Evolutionary conservation across 2,888 invertebrate genomes (phyloP).

Genomic region (Ormyrus pomaceus): DNA sequence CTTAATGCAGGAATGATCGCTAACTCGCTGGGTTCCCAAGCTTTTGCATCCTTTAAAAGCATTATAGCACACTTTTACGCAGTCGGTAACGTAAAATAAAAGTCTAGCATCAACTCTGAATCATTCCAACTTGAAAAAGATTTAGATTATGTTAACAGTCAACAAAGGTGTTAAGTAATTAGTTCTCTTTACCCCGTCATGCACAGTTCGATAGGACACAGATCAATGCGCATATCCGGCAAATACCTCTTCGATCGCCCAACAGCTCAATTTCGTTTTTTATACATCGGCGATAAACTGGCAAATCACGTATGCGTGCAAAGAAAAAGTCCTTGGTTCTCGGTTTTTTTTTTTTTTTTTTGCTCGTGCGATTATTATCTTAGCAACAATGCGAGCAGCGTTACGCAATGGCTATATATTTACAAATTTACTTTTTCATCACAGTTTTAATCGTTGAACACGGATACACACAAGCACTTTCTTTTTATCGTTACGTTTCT

Average conservation of each 20-base stretch:
- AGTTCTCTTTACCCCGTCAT: conserved; percentile 13
- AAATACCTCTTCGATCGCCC: conserved; percentile 8
- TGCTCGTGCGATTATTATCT: background rate
- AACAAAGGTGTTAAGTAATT: conserved; percentile 23
- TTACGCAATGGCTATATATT: conserved; percentile 34
- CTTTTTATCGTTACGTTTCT: conserved; percentile 16
- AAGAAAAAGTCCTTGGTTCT: conserved; percentile 2
- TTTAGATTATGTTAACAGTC: background rate
- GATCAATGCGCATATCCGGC: conserved; percentile 54
- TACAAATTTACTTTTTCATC: conserved; percentile 53
- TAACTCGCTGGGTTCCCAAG: background rate
- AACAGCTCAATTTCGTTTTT: background rate
- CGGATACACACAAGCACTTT: conserved; percentile 45
- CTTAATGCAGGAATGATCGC: background rate
- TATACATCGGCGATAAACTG: background rate
- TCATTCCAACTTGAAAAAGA: conserved; percentile 32
- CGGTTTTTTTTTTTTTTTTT: background rate
- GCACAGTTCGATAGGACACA: conserved; percentile 52
- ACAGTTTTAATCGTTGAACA: conserved; percentile 57
- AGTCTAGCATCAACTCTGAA: background rate
- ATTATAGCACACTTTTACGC: background rate
- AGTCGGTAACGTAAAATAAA: background rate
- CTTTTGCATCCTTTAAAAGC: background rate
- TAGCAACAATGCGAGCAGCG: conserved; percentile 25
- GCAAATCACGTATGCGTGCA: background rate